Conservation (phyloP, 2,113 vertebrate species). For the Pteruthius melanotis region DNA sequence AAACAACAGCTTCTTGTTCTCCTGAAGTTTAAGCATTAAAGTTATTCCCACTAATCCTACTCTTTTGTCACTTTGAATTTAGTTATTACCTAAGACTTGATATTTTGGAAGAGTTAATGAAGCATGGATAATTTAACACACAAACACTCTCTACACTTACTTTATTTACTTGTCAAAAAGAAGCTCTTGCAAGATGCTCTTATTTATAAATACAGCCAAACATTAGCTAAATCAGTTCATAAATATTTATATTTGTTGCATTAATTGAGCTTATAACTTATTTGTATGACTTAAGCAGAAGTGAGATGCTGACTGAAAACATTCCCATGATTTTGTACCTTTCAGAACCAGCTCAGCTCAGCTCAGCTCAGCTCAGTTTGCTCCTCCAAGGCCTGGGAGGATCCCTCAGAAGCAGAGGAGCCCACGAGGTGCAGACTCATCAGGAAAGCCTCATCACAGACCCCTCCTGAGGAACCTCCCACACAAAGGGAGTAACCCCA, state of each 20-base stretch:
- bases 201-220: conserved; percentile 46
- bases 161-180: conserved; percentile 35
- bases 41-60: not conserved
- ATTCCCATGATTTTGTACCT: not conserved
- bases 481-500: not conserved
- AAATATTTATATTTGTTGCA: conserved; percentile 54
- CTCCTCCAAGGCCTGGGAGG: not conserved
- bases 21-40: not conserved
- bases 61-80: not conserved
- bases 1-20: not conserved
- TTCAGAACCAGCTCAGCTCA: not conserved
- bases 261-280: conserved; percentile 27
- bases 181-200: conserved; percentile 22
- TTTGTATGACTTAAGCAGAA: conserved; percentile 1
- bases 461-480: not conserved
- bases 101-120: not conserved
- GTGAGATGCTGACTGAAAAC: not conserved
- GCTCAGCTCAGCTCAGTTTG: not conserved
- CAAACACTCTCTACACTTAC: not conserved
- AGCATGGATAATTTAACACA: not conserved
- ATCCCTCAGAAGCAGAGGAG: not conserved
- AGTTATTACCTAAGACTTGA: not conserved
- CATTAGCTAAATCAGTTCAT: conserved; percentile 30
- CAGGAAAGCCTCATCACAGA: not conserved
- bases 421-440: rapidly evolving